Conservation (phyloP, 2,888 invertebrate species). For the Cremastinae sp. region DNA sequence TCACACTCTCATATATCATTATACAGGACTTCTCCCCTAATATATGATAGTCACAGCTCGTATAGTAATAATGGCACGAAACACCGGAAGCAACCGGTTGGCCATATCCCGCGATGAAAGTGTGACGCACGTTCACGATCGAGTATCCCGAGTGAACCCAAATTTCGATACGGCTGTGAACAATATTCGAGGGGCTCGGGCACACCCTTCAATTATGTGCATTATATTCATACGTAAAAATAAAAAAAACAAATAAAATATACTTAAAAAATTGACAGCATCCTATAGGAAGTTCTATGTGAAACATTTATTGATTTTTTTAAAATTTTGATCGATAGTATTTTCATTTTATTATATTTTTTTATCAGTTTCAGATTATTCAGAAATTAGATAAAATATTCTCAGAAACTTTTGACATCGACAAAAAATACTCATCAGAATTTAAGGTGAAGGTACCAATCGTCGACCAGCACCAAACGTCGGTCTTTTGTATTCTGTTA, state of each 20-base stretch:
- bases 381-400: too few species aligned
- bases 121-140: constrained; percentile 11
- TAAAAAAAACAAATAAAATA: constrained; percentile 11
- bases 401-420: too few species aligned
- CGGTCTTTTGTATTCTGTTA: too few species aligned
- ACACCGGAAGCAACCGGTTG: constrained; percentile 56
- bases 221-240: not conserved
- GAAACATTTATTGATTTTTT: not conserved
- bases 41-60: constrained; percentile 41
- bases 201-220: constrained; percentile 10
- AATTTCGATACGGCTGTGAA: constrained; percentile 12
- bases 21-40: constrained; percentile 38
- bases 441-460: too few species aligned
- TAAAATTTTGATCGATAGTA: too few species aligned
- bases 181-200: constrained; percentile 20
- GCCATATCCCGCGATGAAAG: constrained; percentile 41
- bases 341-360: too few species aligned
- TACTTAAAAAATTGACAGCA: not conserved
- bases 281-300: not conserved
- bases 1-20: constrained; percentile 46
- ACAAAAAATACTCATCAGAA: too few species aligned
- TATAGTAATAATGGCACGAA: constrained; percentile 34
- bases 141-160: constrained; percentile 3
- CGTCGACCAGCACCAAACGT: too few species aligned
- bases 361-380: too few species aligned